These are phyloP conservation scores for Chaetops frenatus DNA, from an alignment of 2,113 vertebrate genomes.

Conservation along the genomic window DNA sequence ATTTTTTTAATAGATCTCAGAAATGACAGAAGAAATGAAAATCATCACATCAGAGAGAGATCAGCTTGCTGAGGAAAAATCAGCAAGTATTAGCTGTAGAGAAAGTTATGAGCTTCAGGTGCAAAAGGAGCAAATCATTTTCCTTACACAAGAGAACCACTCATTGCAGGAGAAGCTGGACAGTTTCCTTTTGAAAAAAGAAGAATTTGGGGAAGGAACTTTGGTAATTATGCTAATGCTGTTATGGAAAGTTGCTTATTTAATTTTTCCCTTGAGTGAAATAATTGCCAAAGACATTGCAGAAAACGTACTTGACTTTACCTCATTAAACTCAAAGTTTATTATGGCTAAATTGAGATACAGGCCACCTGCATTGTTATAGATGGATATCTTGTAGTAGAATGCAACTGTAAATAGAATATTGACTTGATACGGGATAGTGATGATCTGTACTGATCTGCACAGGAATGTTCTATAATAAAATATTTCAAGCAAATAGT, in stretches of 20 bases:
- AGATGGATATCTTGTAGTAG: background rate
- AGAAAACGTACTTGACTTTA: background rate
- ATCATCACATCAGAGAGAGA: background rate
- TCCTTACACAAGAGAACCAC: conserved; percentile 7
- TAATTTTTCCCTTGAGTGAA: background rate
- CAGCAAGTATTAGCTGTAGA: background rate
- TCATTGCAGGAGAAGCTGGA: background rate
- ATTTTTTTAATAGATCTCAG: background rate
- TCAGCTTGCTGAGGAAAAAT: background rate
- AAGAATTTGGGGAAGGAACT: background rate
- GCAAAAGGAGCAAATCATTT: background rate
- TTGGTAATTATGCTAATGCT: background rate
- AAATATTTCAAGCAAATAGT: background rate
- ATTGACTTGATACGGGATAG: background rate
- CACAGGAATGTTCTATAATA: background rate
- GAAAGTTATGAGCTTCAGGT: background rate
- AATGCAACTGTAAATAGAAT: background rate
- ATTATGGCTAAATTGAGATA: background rate
- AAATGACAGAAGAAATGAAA: conserved; percentile 16
- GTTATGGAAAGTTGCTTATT: background rate
- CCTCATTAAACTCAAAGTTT: background rate
- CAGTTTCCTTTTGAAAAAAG: background rate
- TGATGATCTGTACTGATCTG: background rate
- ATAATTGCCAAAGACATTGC: background rate
- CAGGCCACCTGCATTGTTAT: background rate